A percentile compares a stretch with the other conserved stretches of the same genome.
These are phyloP conservation scores for Pluvialis apricaria DNA, from an alignment of 2,113 vertebrate genomes.

Conservation along the genomic window DNA sequence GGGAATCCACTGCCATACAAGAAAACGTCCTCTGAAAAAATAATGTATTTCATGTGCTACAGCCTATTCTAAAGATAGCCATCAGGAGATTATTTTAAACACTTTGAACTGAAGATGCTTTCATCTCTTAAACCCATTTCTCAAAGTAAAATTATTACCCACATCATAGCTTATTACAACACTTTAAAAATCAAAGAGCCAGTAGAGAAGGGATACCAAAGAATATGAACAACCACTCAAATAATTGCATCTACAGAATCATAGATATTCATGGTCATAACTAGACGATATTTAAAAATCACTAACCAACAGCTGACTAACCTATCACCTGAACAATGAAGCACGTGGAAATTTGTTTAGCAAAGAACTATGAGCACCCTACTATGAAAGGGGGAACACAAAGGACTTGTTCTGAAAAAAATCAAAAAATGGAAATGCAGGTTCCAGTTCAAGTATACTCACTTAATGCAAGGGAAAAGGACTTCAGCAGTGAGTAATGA, in stretches of 20 bases:
- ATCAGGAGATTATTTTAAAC: background rate
- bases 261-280: background rate
- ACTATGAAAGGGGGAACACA: background rate
- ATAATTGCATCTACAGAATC: background rate
- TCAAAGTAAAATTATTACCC: background rate
- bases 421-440: background rate
- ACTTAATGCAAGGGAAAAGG: background rate
- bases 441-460: background rate
- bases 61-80: background rate
- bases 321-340: background rate
- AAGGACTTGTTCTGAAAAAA: background rate
- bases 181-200: background rate
- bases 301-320: background rate
- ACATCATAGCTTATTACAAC: background rate
- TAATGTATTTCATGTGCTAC: accelerated
- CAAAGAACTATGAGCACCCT: background rate
- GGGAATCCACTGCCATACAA: background rate
- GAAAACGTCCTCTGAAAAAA: background rate
- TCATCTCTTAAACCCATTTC: background rate
- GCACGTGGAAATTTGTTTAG: background rate
- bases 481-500: background rate
- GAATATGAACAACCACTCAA: background rate
- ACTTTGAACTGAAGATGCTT: background rate
- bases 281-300: background rate
- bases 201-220: background rate